Base-by-base conservation (phyloP, 2,888 invertebrate genomes). In the Megamerina dolium region DNA sequence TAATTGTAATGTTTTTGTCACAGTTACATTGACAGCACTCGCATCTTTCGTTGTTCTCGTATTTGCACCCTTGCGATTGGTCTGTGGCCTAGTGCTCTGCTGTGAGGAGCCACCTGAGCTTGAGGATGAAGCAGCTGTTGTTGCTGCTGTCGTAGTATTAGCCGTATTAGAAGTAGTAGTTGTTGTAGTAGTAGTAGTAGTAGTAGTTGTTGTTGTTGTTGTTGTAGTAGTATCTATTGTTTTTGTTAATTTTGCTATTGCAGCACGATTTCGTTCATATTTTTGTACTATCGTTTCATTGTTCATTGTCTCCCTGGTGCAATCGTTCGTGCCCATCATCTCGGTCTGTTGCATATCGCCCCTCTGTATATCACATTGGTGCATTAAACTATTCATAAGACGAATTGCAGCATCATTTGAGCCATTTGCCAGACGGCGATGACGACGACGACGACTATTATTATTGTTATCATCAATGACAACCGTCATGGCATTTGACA, bases 401-500 rank as follows among this genome's bases (percentile, higher is more conserved):
- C 36, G 39, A 12, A 17, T 10, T 4, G 21, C 41, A 6, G 35
- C 40, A 16, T 30, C 39, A 13, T 10, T 18, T 3, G 17, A 30
- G 21, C 38, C 27, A 21, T 36, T 42, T n/a, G n/a, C n/a, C n/a
- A n/a, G n/a, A n/a, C n/a, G n/a, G n/a, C n/a, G n/a, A n/a, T n/a
- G n/a, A n/a, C n/a, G 37, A n/a, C n/a, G n/a, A n/a, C n/a, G n/a
- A n/a, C n/a, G n/a, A n/a, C n/a, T n/a, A n/a, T n/a, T n/a, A n/a
- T 40, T 37, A 26, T 37, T 41, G 35, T 30, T 38, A 14, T 41
- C 37, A 30, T 44, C 45, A 5, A 43, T 49, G 1, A 48, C 48
- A 46, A 46, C 51, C 6, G 12, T 12, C 20, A 23, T 37, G 10
- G 12, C 30, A 19, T 10, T 39, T 5, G 18, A 9, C 27, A 27